Evolutionary conservation across 2,797 vertebrate genomes (phyloP), one percentile per base, ranked within the genome.

Genomic region (Malurus leucopterus): DNA sequence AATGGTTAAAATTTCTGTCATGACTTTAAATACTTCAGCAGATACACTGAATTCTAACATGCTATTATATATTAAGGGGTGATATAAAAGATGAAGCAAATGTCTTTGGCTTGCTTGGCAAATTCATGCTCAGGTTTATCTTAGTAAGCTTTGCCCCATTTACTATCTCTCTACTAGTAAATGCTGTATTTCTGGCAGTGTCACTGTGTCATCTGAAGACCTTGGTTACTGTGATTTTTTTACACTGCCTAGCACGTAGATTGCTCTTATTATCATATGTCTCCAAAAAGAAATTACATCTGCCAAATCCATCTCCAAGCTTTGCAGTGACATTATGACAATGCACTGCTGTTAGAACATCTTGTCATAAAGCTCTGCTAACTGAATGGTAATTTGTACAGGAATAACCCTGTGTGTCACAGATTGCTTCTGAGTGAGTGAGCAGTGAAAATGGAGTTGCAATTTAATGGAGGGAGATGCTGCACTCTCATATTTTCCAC

Each of bases 281-380:
- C 72, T 91, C 44, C 67, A 69, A 69, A 91, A 88, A 79, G 57
- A 85, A 85, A 80, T 32, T 80, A 30, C 59, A 80, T 67, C 69
- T 95, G 77, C 63, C 78, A 92, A 83, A 94, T 54, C 27, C 36
- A 49, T 92, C 72, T 50, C 80, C 67, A 43, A 59, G 57, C 8
- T 79, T 92, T 94, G 67, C 58, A 74, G 15, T 84, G 80, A 88
- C 86, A 78, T 86, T 91, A 70, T 62, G 59, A 92, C 85, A 92
- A 70, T 69, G 38, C 38, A 61, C 24, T 63, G 44, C 63, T 78
- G 59, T 86, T 76, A 67, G 44, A 85, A 53, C 51, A 71, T 53
- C 84, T 73, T 91, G 51, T 85, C 67, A 79, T 54, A 71, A 77
- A 88, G 47, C 65, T 69, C 57, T 93, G 72, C 63, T 86, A 53